Evolutionary conservation across 2,888 invertebrate species (phyloP).

Genomic region (Spilosoma lubricipeda): DNA sequence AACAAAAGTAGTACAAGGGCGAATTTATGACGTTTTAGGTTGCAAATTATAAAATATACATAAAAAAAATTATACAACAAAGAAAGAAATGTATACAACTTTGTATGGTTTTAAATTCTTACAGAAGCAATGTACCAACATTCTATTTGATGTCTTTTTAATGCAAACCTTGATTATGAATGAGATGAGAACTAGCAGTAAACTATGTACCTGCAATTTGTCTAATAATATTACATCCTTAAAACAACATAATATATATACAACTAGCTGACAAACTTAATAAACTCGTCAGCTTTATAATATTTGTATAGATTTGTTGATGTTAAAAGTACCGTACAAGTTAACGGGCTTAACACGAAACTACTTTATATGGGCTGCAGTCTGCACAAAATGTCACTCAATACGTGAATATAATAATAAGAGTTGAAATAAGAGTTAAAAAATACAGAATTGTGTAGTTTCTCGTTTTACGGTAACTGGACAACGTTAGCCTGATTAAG

Average conservation of each 20-base stretch:
- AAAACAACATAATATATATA: not conserved
- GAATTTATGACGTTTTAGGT: not conserved
- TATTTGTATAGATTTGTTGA: not conserved
- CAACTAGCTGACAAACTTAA: not conserved
- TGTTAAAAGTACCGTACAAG: slow-evolving; percentile 11
- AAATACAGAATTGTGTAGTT: slow-evolving; percentile 31
- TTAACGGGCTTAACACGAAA: slow-evolving; percentile 8
- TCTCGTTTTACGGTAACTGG: slow-evolving; percentile 39
- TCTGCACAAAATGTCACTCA: not conserved
- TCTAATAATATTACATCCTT: not conserved
- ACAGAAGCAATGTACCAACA: not conserved
- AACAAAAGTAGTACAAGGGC: not conserved
- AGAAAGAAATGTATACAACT: not conserved
- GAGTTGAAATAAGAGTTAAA: slow-evolving; percentile 26
- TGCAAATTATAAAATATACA: not conserved
- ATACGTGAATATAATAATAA: slow-evolving; percentile 22
- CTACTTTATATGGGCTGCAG: not conserved
- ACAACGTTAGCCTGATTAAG: slow-evolving; percentile 45
- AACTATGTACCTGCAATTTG: not conserved
- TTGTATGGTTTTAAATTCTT: not conserved
- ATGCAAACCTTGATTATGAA: not conserved
- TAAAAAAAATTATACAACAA: not conserved
- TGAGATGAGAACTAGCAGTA: not conserved
- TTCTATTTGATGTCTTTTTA: not conserved
- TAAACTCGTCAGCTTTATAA: too few species aligned